Base-by-base conservation (phyloP, 2,113 vertebrate species). In the Pontoporia blainvillei region DNA sequence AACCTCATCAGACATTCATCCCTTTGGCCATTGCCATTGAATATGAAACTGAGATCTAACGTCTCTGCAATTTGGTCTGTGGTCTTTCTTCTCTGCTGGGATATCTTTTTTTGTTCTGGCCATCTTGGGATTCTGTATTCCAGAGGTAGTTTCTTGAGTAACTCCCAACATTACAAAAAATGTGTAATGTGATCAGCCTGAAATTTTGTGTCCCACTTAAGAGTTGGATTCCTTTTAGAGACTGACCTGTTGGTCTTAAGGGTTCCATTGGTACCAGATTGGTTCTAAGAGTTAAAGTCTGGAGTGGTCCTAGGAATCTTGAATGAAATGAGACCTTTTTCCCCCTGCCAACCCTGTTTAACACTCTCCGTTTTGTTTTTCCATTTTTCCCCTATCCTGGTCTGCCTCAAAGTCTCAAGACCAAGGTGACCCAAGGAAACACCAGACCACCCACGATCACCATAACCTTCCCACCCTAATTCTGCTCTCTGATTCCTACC, bases 111-210 rank as follows among this genome's bases (percentile, higher is more conserved):
- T 84, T 90, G 44, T 94, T 94, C 71, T 87, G 41, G 61, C 23
- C 49, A 39, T 78, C 59, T 94, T 89, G 90, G 64, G 73, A 76
- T 86, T 96, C 72, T 94, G 34, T 94, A 52, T 89, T 96, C 86
- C 88, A 94, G 85, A 87, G 61, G 34, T 71, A 34, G 54, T 93
- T 95, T 96, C 85, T 97, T 95, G 46, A 97, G 57, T 73, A 97
- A 95, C 78, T 89, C 59, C 59, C 34, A 66, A 9, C 61, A 76
- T 82, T 95, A 91, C 46, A 88, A 91, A 92, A 76, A 75, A 64
- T 75, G 79, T 90, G 69, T 91, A 79, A 95, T 76, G 25, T 83
- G 34, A 93, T 75, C 76, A 95, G 62, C 14, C 4, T 92, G 86
- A 90, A 75, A 91, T 89, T 91, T 86, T 88, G 62, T 82, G 41